Conservation (phyloP, 2,113 vertebrate genomes). For the Rhinoptilus africanus region DNA sequence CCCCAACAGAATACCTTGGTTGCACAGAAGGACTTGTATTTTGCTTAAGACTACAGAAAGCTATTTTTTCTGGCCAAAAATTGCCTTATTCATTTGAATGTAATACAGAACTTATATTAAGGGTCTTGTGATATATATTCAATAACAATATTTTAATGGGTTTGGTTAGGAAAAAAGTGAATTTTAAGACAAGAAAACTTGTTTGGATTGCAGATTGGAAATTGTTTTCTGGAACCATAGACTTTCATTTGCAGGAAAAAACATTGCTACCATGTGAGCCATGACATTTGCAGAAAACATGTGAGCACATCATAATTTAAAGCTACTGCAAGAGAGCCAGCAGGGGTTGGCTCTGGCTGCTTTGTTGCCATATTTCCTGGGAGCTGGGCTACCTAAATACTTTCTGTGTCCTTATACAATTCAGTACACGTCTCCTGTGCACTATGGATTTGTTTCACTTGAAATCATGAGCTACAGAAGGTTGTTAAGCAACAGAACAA, state of each 20-base stretch:
- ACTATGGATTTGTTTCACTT: not conserved
- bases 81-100: not conserved
- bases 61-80: not conserved
- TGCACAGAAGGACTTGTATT: not conserved
- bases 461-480: not conserved
- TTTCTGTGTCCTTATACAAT: not conserved
- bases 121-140: not conserved
- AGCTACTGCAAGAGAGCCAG: not conserved
- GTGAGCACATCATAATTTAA: not conserved
- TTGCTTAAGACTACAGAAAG: not conserved
- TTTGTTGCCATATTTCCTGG: not conserved
- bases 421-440: not conserved
- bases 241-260: not conserved
- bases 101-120: not conserved
- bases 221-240: not conserved
- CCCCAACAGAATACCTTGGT: not conserved
- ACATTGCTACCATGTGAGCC: not conserved
- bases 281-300: not conserved
- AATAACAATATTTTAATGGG: not conserved
- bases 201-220: not conserved
- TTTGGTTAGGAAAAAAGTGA: not conserved
- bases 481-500: slow-evolving; percentile 31
- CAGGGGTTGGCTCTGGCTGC: not conserved
- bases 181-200: not conserved
- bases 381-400: not conserved